These are phyloP conservation scores for Apus apus DNA, from an alignment of 2,113 vertebrate genomes.

Conservation along the genomic window DNA sequence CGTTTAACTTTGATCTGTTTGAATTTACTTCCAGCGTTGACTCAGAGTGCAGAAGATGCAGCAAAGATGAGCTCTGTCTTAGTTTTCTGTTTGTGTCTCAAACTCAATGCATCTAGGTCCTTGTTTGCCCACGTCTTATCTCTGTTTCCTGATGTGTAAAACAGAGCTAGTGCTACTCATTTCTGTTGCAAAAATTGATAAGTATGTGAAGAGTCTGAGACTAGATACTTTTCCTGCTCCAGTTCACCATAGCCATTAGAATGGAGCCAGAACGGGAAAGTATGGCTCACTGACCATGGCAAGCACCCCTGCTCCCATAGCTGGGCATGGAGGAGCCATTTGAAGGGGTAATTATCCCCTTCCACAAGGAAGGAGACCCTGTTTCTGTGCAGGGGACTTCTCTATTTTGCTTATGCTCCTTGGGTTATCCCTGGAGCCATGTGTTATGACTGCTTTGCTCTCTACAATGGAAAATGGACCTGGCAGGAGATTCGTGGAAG, in stretches of 20 bases:
- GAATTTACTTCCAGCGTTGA: neutral
- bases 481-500: neutral
- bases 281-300: neutral
- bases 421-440: neutral
- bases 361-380: neutral
- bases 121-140: neutral
- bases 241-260: neutral
- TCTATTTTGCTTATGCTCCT: neutral
- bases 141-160: neutral
- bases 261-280: neutral
- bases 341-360: neutral
- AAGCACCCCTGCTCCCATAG: neutral
- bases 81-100: neutral
- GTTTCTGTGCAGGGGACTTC: accelerated
- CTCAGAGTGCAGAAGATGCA: neutral
- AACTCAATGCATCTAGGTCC: neutral
- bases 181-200: accelerated
- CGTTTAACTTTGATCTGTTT: neutral
- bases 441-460: neutral
- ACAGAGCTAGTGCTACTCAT: neutral
- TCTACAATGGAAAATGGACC: neutral
- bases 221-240: neutral
- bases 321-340: accelerated
- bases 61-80: neutral
- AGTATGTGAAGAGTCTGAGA: neutral